These are phyloP conservation scores for Phylloscopus trochiloides DNA, from an alignment of 2,113 vertebrate species.

Conservation along the genomic window DNA sequence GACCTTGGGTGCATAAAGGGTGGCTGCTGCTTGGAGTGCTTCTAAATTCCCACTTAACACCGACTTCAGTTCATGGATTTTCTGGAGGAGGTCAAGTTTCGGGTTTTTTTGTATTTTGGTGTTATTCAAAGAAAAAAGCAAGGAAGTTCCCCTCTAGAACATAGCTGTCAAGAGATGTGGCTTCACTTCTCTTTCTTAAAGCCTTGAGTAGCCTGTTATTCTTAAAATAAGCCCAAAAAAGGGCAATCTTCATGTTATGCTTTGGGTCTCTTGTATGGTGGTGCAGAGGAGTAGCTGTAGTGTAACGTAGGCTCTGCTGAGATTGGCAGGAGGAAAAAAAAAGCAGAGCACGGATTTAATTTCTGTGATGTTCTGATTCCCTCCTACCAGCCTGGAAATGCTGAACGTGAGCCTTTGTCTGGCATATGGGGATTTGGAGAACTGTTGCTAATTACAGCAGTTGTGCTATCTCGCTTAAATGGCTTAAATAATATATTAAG, in stretches of 20 bases:
- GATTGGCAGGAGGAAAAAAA: neutral
- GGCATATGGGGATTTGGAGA: constrained; percentile 53
- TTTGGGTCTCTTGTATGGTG: neutral
- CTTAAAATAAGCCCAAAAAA: neutral
- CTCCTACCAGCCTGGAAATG: constrained; percentile 48
- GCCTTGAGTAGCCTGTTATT: neutral
- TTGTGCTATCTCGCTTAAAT: constrained; percentile 36
- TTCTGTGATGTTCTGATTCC: constrained; percentile 15
- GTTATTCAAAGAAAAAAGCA: neutral
- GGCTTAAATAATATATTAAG: constrained; percentile 59
- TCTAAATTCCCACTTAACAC: neutral
- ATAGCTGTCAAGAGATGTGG: neutral
- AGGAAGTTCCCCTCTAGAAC: neutral
- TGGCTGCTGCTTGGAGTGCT: neutral
- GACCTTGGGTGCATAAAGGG: neutral
- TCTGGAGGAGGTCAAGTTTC: neutral
- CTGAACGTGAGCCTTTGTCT: constrained; percentile 49
- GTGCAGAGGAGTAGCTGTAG: neutral
- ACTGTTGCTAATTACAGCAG: constrained; percentile 50
- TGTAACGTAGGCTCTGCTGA: neutral
- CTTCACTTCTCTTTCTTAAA: neutral
- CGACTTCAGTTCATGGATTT: neutral
- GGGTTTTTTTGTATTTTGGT: neutral
- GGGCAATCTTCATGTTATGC: neutral
- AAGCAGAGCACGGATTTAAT: neutral